These are phyloP conservation scores for Pandion haliaetus DNA, from an alignment of 2,113 vertebrate genomes.

Conservation along the genomic window DNA sequence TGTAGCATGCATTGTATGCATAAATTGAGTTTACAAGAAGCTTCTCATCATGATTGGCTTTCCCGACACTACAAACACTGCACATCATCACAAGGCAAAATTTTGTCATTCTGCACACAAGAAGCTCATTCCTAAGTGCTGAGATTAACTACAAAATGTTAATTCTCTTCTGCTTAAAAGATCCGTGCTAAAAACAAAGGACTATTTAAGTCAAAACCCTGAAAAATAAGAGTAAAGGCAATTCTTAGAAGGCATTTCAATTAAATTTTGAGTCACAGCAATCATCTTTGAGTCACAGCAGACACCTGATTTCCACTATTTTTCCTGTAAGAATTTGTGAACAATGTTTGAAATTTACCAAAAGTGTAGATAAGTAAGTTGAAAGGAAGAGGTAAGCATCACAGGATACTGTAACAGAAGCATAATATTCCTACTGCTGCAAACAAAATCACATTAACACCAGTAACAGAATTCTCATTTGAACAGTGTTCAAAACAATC, in stretches of 20 bases:
- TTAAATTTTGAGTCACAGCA: neutral
- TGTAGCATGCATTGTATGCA: neutral
- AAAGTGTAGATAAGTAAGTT: neutral
- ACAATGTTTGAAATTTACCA: neutral
- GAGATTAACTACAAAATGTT: neutral
- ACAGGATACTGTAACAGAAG: neutral
- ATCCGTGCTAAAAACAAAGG: neutral
- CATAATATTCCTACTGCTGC: neutral
- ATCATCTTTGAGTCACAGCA: neutral
- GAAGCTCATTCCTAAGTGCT: neutral
- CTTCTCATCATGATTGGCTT: neutral
- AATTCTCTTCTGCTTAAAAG: neutral
- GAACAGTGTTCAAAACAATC: neutral
- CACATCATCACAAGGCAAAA: neutral
- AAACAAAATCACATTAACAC: neutral
- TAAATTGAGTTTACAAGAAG: too few species aligned
- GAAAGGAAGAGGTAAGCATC: neutral
- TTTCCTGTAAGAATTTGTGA: neutral
- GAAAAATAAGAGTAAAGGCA: neutral
- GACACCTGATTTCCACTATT: neutral
- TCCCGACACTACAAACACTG: neutral
- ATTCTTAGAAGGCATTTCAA: neutral
- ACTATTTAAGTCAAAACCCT: neutral
- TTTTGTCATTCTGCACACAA: neutral
- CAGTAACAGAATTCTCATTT: neutral